Base-by-base conservation (phyloP, 2,888 invertebrate species). In the Drosophila algonquin region DNA sequence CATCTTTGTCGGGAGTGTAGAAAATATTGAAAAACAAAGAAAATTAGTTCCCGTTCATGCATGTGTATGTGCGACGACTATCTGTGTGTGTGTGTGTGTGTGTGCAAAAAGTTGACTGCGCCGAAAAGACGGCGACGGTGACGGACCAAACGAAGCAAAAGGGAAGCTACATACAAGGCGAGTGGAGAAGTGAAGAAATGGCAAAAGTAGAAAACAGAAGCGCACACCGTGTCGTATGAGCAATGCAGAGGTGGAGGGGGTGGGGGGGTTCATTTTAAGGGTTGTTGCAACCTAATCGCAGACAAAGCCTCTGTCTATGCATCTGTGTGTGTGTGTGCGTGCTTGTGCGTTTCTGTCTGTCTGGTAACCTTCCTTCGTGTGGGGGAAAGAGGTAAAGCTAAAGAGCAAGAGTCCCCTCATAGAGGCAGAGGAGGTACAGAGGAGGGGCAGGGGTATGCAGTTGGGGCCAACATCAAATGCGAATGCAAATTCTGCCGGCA, bases 251-350 rank as follows among this genome's bases (percentile, higher is more conserved):
- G 21, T 21, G 21, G 21, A 0, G 21, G 77, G 65, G 70, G 54
- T 4, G 3, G 24, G 24, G 24, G 24, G 24, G 24, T 3, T 24
- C 70, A 80, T 89, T 87, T 87, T 87, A 89, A 73, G 85, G 85
- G 85, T 86, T 86, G 85, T 89, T 86, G 85, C 62, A 85, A 85
- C 83, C 83, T 84, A 88, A 84, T 88, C 89, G 84, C 81, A 84
- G 87, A 82, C 82, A 79, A 74, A 65, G 47, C 44, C 51, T n/a
- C 40, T 7, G 14, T 7, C n/a, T 56, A 46, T 27, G 60, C 47
- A 32, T 60, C 57, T 21, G 24, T 27, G 30, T 48, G 27, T 44
- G 18, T 52, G 50, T 27, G 60, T 52, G 44, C 54, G 53, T 27
- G 24, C n/a, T 27, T 48, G 27, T 12, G 12, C 21, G 51, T 54